Evolutionary conservation across 2,797 vertebrate species (phyloP), one percentile per base, ranked within the genome.

Genomic region (Anomalospiza imberbis): DNA sequence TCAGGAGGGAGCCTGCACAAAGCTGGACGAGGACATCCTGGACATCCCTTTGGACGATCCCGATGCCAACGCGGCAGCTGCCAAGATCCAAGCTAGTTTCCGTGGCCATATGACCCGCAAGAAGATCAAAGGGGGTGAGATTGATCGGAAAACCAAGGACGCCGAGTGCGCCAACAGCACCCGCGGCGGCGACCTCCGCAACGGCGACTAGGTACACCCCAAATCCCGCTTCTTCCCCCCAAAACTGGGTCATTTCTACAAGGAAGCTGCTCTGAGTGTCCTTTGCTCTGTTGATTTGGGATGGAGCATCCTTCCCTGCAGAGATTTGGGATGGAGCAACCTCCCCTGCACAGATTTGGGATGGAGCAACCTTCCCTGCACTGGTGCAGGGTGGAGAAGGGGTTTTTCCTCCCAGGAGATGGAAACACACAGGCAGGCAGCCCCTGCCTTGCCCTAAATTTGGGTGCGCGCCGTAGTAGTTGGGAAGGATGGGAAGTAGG

Each of bases 31-130:
- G 92, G 99, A 99, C 97, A 99, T 99, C 96, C 98, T 99, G 98
- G 99, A 99, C 98, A 99, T 99, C 96, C 99, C 99, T 4, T 97
- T 99, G 97, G 99, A 99, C 66, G 99, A 99, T 85, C 99, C 99
- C 0, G 99, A 99, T 71, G 99, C 99, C 96, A 99, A 99, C 85
- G 99, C 99, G 42, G 99, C 99, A 1, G 99, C 99, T 1, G 99
- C 99, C 97, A 99, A 99, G 97, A 99, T 99, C 98, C 99, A 99
- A 97, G 99, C 99, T 12, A 99, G 99, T 95, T 99, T 99, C 97
- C 99, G 99, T 24, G 99, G 99, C 89, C 99, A 99, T 97, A 99
- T 99, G 99, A 99, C 99, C 91, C 98, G 99, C 92, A 99, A 99
- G 99, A 99, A 99, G 99, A 99, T 99, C 98, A 99, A 99, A 98